A percentile compares a stretch with the other conserved stretches of the same genome.
phyloP scores from a whole-genome alignment of 1,140 invertebrate species.

The Heliconius congener region DNA sequence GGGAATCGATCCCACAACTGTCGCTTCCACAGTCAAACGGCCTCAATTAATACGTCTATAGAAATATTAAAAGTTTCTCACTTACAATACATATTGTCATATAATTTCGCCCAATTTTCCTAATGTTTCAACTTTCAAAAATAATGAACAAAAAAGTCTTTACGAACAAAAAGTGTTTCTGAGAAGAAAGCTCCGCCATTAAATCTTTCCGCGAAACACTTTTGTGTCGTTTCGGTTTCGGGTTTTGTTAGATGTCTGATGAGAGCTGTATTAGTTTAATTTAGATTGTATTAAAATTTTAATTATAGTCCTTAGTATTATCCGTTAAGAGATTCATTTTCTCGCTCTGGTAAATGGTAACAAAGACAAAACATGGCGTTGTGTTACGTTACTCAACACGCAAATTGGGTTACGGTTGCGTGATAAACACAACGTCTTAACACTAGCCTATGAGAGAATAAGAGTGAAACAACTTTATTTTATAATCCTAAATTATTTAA shows the following conservation, averaged over 20 bases:
- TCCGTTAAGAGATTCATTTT: not conserved
- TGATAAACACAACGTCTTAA: too few species aligned
- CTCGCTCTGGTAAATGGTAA: too few species aligned
- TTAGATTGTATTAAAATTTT: not conserved
- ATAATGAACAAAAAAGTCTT: not conserved
- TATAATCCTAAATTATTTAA: too few species aligned
- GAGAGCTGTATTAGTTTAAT: not conserved
- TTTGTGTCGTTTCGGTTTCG: conserved; percentile 2
- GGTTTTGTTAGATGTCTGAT: conserved; percentile 1
- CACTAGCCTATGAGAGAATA: too few species aligned
- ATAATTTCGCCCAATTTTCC: not conserved
- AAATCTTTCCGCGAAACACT: conserved; percentile 12
- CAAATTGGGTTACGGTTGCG: too few species aligned
- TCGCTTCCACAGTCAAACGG: too few species aligned
- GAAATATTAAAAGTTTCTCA: not conserved
- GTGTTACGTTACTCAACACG: too few species aligned
- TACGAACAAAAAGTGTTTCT: conserved; percentile 8
- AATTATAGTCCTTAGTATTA: not conserved
- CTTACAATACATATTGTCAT: not conserved
- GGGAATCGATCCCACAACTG: too few species aligned
- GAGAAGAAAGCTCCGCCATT: conserved; percentile 13
- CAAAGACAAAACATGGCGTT: too few species aligned
- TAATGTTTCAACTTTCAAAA: not conserved
- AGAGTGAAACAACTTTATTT: too few species aligned
- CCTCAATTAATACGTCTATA: not conserved